Percentiles rank a stretch among this genome's conserved stretches.
phyloP scores from a whole-genome alignment of 2,888 invertebrate species.

The Coleophora deauratella region DNA sequence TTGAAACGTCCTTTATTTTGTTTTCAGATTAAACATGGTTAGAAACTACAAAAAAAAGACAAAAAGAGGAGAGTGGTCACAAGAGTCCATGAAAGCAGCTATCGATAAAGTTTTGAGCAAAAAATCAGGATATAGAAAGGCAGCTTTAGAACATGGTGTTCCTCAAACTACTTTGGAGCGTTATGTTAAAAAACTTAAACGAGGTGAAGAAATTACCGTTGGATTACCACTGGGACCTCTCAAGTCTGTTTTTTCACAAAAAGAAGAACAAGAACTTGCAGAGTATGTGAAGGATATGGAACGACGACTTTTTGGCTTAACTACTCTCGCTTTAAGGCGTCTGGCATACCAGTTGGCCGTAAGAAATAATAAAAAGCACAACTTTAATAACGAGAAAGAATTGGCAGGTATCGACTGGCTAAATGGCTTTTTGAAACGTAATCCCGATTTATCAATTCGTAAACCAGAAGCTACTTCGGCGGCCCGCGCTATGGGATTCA shows the following conservation, averaged over 20 bases:
- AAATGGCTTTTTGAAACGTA: slow-evolving; percentile 13
- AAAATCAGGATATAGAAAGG: slow-evolving; percentile 16
- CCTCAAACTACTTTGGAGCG: slow-evolving; percentile 19
- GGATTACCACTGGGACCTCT: slow-evolving; percentile 10
- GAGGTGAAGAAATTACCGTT: slow-evolving; percentile 10
- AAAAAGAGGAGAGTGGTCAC: slow-evolving; percentile 7
- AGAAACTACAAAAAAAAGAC: slow-evolving; percentile 1
- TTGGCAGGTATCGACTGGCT: slow-evolving; percentile 11
- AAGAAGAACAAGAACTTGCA: slow-evolving; percentile 11
- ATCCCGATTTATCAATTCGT: slow-evolving; percentile 12
- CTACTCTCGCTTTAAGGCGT: slow-evolving; percentile 13
- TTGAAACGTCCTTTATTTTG: too few relatives aligned
- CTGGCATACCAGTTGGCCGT: slow-evolving; percentile 19
- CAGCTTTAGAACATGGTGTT: slow-evolving; percentile 16
- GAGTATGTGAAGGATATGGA: slow-evolving; percentile 12
- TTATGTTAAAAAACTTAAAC: slow-evolving; percentile 15
- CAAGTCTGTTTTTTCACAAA: slow-evolving; percentile 8
- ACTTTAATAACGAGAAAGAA: slow-evolving; percentile 10
- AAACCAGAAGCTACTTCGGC: slow-evolving; percentile 14
- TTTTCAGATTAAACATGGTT: too few relatives aligned
- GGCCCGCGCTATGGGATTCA: slow-evolving; percentile 7
- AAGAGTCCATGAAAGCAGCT: slow-evolving; percentile 2
- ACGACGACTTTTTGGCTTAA: slow-evolving; percentile 7
- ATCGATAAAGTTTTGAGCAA: slow-evolving; percentile 17
- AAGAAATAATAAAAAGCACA: slow-evolving; percentile 14